Percentiles rank a stretch among this genome's conserved stretches.
Conservation (phyloP, 1,140 invertebrate species). For the Drosophila jambulina region DNA sequence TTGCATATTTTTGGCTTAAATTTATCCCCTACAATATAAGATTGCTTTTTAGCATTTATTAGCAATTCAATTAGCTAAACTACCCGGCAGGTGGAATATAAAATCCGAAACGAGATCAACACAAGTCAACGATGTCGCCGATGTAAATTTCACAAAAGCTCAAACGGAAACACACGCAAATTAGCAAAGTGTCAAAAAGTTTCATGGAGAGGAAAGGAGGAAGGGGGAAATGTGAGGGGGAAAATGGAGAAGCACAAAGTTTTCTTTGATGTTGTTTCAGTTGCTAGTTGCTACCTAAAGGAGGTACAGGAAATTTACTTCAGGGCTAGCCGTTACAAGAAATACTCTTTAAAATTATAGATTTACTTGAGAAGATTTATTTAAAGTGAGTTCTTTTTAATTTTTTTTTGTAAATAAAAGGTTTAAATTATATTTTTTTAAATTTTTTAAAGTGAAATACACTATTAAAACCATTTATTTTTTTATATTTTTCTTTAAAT, state of each 20-base stretch:
- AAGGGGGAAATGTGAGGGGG: conserved; percentile 10
- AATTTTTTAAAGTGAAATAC: no score
- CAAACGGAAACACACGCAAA: conserved; percentile 41
- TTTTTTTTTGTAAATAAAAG: no score
- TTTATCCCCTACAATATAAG: neutral
- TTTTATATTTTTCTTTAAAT: no score
- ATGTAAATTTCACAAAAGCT: conserved; percentile 41
- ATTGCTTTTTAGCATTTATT: conserved; percentile 30
- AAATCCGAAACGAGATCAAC: conserved; percentile 31
- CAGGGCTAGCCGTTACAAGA: neutral
- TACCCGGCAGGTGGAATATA: conserved; percentile 19
- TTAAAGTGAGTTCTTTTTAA: no score
- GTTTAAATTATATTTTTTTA: no score
- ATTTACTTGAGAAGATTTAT: neutral
- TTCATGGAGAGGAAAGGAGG: neutral
- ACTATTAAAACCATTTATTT: no score
- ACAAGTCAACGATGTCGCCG: conserved; percentile 36
- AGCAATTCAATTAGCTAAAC: conserved; percentile 44
- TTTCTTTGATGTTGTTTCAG: conserved; percentile 33
- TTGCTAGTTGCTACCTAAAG: conserved; percentile 7
- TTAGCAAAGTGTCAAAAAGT: conserved; percentile 51
- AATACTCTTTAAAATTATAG: neutral
- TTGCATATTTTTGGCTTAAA: neutral
- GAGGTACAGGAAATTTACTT: neutral
- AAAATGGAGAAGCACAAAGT: conserved; percentile 8